Conservation (phyloP, 2,797 vertebrate species). For the Phoeniculus purpureus region DNA sequence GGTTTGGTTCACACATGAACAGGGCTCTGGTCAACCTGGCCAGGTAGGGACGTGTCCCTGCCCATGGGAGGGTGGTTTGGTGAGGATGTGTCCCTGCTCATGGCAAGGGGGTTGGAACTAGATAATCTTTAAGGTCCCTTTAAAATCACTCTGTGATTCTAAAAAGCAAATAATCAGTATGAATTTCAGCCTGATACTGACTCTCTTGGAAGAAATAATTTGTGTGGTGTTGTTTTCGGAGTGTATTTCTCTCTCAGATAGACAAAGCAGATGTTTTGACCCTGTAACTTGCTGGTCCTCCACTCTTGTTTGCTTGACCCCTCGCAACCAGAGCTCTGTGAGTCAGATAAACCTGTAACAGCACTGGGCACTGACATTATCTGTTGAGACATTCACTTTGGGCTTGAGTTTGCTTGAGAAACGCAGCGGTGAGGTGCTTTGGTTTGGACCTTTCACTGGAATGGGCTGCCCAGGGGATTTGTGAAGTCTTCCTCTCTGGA, state of each 20-base stretch:
- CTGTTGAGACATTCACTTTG: not conserved
- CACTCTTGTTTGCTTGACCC: fast-evolving
- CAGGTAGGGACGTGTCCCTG: too few species aligned
- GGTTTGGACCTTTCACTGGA: not conserved
- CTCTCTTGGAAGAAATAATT: not conserved
- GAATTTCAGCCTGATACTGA: not conserved
- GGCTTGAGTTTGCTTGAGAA: not conserved
- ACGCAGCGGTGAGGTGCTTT: not conserved
- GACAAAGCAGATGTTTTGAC: not conserved
- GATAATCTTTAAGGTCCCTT: too few species aligned
- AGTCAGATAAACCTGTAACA: not conserved
- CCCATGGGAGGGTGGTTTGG: too few species aligned
- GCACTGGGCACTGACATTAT: fast-evolving
- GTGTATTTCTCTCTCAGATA: not conserved
- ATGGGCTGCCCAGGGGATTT: too few species aligned
- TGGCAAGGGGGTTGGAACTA: too few species aligned
- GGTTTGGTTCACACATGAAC: not conserved
- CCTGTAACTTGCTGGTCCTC: not conserved
- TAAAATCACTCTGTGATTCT: too few species aligned
- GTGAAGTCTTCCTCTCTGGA: too few species aligned
- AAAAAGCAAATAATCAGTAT: too few species aligned
- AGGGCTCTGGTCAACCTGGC: too few species aligned
- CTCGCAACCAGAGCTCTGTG: not conserved
- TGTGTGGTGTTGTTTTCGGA: not conserved
- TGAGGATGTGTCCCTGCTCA: too few species aligned